Conservation (phyloP, 2,113 vertebrate genomes). For the Passer montanus region DNA sequence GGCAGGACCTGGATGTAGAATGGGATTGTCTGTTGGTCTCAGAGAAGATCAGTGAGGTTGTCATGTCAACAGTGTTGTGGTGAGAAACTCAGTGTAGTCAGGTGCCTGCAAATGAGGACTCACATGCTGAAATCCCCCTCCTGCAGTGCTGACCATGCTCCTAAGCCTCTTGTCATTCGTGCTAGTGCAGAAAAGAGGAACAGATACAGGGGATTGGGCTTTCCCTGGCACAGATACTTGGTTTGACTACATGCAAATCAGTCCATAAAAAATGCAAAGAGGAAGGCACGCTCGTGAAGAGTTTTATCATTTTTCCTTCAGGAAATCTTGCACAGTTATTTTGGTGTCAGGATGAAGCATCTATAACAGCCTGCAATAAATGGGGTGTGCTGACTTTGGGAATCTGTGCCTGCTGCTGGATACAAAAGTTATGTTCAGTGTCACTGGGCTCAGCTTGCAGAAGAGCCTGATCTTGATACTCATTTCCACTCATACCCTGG, state of each 20-base stretch:
- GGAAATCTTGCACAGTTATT: background rate
- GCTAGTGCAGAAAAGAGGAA: background rate
- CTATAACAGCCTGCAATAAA: background rate
- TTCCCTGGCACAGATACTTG: background rate
- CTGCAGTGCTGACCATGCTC: background rate
- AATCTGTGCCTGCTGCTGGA: background rate
- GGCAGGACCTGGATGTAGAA: background rate
- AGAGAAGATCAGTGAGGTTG: background rate
- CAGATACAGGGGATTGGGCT: background rate
- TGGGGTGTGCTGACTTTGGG: background rate
- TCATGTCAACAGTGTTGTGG: background rate
- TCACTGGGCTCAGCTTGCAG: background rate
- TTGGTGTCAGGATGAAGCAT: background rate
- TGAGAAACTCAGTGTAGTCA: background rate
- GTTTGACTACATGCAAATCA: background rate
- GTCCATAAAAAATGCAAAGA: background rate
- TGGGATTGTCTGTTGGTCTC: background rate
- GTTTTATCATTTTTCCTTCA: background rate
- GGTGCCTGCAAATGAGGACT: background rate
- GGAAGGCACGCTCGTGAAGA: background rate
- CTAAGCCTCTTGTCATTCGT: background rate
- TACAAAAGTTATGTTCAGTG: background rate
- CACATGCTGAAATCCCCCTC: background rate
- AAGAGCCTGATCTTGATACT: background rate
- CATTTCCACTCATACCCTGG: background rate